phyloP scores from a whole-genome alignment of 2,797 vertebrate genomes.

The Hemibagrus guttatus region DNA sequence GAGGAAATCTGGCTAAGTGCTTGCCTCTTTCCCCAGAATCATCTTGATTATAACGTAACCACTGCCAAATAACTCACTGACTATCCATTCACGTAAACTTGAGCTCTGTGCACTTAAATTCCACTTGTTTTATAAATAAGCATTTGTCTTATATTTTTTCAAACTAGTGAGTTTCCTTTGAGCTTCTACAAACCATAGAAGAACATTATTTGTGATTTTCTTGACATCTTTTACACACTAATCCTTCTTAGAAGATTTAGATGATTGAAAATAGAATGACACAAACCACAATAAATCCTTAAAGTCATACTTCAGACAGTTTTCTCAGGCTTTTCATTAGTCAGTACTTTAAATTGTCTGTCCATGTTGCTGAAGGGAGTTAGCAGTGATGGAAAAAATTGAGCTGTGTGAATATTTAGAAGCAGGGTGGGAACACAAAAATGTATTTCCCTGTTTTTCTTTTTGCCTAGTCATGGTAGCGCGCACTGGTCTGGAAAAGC shows the following conservation, averaged over 20 bases:
- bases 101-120: slow-evolving; percentile 1
- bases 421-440: slow-evolving; percentile 25
- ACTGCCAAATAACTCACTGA: slow-evolving; percentile 4
- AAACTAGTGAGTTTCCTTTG: background rate
- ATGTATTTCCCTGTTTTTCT: slow-evolving; percentile 19
- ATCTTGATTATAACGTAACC: background rate
- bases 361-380: background rate
- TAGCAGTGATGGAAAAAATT: slow-evolving; percentile 27
- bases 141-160: slow-evolving; percentile 5
- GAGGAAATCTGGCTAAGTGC: background rate
- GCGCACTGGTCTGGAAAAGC: slow-evolving; percentile 20
- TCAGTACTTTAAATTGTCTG: slow-evolving; percentile 12
- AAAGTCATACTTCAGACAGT: background rate
- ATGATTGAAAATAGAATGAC: slow-evolving; percentile 3
- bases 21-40: slow-evolving; percentile 1
- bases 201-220: slow-evolving; percentile 7
- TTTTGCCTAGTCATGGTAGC: slow-evolving; percentile 34
- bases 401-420: slow-evolving; percentile 12
- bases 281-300: slow-evolving; percentile 10
- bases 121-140: slow-evolving; percentile 15
- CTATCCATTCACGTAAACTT: slow-evolving; percentile 15
- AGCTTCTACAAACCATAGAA: background rate
- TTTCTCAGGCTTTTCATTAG: background rate
- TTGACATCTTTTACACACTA: slow-evolving; percentile 16
- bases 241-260: background rate